Evolutionary conservation across 2,888 invertebrate genomes (phyloP), one percentile per base, ranked within the genome.

Genomic region (Bimastos eiseni): DNA sequence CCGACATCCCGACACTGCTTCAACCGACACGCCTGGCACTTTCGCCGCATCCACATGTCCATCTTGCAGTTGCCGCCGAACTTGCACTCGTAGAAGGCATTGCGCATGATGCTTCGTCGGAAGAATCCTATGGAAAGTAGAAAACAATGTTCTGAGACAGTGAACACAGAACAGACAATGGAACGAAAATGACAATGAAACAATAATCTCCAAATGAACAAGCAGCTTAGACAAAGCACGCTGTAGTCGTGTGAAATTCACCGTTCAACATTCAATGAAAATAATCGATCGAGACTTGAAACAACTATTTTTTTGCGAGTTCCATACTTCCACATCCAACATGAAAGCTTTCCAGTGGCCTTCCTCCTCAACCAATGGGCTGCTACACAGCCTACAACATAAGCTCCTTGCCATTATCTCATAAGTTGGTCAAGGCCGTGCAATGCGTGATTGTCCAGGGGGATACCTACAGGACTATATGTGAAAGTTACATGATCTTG

Each of bases 21-120:
- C 94, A 99, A 96, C 93, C 99, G 96, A 96, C 99, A 99, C 95
- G 98, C 98, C 96, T 99, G 99, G 96, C 99, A 99, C 96, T 99
- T 99, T 95, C 99, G 97, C 94, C 99, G 96, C 99, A 99, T 99
- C 96, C 99, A 99, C 99, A 99, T 99, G 96, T 99, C 99, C 96
- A 99, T 99, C 96, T 99, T 99, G 96, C 99, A 99, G 95, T 97
- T 97, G 95, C 98, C 98, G 90, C 98, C 99, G 95, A 98, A 98
- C 96, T 99, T 99, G 97, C 99, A 99, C 95, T 98, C 97, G 96
- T 99, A 99, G 91, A 98, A 97, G 36, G 98, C 98, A 96, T 98
- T 98, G 96, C 98, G 98, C 93, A 99, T 99, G 94, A 99, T 98
- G 96, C 98, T 98, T 95, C 99, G 97, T 94, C 99, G 97, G 96